A percentile compares a stretch with the other conserved stretches of the same genome.
Evolutionary conservation across 2,888 invertebrate genomes (phyloP).

Genomic region (Papilio elwesi): DNA sequence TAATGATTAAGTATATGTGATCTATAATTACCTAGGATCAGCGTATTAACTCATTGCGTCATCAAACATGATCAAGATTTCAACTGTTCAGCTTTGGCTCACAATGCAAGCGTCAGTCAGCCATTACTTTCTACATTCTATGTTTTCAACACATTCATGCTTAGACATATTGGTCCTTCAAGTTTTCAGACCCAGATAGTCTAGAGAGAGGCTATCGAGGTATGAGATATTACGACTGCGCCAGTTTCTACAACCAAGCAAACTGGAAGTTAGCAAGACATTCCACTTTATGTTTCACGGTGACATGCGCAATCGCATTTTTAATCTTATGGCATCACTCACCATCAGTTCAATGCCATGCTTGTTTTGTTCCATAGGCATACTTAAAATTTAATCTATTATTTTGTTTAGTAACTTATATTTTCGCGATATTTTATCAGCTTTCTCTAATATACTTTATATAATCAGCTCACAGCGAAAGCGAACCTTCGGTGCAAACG

Average conservation of each 20-base stretch:
- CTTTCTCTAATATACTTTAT: slow-evolving; percentile 1
- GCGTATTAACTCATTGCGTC: slow-evolving; percentile 1
- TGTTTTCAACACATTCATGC: not conserved
- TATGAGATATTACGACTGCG: too few species aligned
- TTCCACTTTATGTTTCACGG: too few species aligned
- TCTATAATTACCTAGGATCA: not conserved
- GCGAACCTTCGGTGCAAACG: not conserved
- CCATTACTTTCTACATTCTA: not conserved
- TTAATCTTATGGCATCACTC: too few species aligned
- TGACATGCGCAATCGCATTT: too few species aligned
- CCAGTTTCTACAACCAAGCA: too few species aligned
- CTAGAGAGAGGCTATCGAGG: too few species aligned
- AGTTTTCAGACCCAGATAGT: not conserved
- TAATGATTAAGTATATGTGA: slow-evolving; percentile 4
- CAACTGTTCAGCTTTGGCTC: slow-evolving; percentile 26
- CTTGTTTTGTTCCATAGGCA: too few species aligned
- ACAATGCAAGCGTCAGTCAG: not conserved
- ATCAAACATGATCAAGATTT: not conserved
- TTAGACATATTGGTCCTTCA: not conserved
- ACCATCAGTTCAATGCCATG: too few species aligned
- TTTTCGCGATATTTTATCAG: not conserved
- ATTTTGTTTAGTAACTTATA: not conserved
- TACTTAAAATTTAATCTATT: too few species aligned
- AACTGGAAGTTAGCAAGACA: too few species aligned
- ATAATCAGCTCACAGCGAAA: slow-evolving; percentile 17